These are phyloP conservation scores for Lethrus apterus DNA, from an alignment of 1,140 invertebrate species.

Conservation along the genomic window DNA sequence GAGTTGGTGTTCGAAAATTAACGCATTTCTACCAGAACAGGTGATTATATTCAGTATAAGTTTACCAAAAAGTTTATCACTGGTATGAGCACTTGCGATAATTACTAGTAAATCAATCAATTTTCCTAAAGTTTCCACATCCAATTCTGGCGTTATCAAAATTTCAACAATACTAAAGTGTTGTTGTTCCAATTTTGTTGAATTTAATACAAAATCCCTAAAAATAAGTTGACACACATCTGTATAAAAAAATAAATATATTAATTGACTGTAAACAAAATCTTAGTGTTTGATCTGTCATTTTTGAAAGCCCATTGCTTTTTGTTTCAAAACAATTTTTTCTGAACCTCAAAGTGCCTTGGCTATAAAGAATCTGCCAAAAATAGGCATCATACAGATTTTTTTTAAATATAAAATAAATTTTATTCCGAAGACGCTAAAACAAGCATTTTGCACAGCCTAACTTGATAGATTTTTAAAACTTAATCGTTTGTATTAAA, in stretches of 20 bases:
- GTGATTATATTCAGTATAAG: not conserved
- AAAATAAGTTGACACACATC: too few relatives aligned
- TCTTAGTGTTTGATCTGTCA: not conserved
- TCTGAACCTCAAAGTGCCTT: not conserved
- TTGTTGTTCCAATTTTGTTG: not conserved
- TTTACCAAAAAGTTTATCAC: constrained; percentile 8
- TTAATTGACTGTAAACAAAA: not conserved
- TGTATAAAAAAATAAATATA: not conserved
- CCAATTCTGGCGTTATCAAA: not conserved
- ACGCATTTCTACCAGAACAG: not conserved
- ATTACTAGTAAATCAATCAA: not conserved
- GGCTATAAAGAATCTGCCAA: not conserved
- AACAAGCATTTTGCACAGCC: too few relatives aligned
- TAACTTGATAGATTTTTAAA: not conserved
- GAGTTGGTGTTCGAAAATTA: not conserved
- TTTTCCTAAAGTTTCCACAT: not conserved
- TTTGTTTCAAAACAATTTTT: not conserved
- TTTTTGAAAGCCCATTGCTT: not conserved
- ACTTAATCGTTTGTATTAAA: not conserved
- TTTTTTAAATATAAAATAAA: not conserved
- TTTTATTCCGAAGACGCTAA: too few relatives aligned
- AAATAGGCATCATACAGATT: not conserved
- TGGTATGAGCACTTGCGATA: not conserved
- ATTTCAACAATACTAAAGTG: not conserved
- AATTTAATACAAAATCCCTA: not conserved